These are phyloP conservation scores for Ailurus styani DNA, from an alignment of 2,113 vertebrate species.

Conservation along the genomic window DNA sequence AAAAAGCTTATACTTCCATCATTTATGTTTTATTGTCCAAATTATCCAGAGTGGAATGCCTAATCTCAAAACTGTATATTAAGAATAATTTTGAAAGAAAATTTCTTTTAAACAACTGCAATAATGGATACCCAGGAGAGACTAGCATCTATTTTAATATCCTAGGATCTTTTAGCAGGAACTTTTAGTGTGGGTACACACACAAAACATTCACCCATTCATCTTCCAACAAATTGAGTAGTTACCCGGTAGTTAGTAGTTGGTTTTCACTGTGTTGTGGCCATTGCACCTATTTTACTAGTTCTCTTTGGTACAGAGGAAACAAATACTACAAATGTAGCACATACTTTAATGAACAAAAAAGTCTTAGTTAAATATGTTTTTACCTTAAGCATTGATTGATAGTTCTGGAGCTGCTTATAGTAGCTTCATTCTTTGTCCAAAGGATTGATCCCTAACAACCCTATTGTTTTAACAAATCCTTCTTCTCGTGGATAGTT, in stretches of 20 bases:
- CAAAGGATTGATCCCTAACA: not conserved
- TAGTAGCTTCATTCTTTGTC: not conserved
- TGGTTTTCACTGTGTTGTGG: not conserved
- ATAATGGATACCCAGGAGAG: not conserved
- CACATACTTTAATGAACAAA: not conserved
- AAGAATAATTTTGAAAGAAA: not conserved
- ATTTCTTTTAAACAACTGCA: not conserved
- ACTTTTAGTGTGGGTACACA: not conserved
- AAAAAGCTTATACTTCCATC: not conserved
- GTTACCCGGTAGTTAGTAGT: not conserved
- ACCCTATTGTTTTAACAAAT: not conserved
- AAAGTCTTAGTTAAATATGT: not conserved
- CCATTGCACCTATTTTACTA: not conserved
- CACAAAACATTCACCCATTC: not conserved
- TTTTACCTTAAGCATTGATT: not conserved
- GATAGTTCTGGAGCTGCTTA: not conserved
- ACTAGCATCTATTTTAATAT: not conserved
- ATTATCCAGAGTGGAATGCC: not conserved
- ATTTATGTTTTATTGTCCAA: not conserved
- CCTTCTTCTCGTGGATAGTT: not conserved
- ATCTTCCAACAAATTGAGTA: not conserved
- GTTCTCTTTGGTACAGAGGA: not conserved
- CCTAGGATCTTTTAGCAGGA: not conserved
- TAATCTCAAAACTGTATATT: not conserved
- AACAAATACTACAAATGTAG: not conserved